phyloP scores from a whole-genome alignment of 2,888 invertebrate species.

The Amaurobius ferox region DNA sequence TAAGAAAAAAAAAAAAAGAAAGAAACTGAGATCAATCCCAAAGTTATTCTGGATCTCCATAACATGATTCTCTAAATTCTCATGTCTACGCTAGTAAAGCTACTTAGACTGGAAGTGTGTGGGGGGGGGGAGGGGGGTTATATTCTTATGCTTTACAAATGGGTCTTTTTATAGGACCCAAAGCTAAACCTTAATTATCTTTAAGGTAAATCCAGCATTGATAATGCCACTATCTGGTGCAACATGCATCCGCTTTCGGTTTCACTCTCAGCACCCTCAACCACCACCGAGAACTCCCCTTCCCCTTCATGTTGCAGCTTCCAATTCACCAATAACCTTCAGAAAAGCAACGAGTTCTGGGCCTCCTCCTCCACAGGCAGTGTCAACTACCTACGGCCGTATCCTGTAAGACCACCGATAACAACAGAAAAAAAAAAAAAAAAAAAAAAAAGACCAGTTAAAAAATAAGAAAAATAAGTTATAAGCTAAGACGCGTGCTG shows the following conservation, averaged over 20 bases:
- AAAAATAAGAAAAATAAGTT: slow-evolving; percentile 2
- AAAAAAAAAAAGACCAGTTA: background rate
- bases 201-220: too few species aligned
- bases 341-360: slow-evolving; percentile 41
- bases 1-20: too few species aligned
- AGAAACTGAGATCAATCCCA: too few species aligned
- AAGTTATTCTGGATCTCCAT: too few species aligned
- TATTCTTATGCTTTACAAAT: too few species aligned
- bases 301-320: slow-evolving; percentile 14
- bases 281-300: background rate
- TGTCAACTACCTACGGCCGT: slow-evolving; percentile 64
- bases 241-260: slow-evolving; percentile 18
- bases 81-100: too few species aligned
- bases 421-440: background rate
- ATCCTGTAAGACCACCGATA: slow-evolving; percentile 42
- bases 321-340: slow-evolving; percentile 53
- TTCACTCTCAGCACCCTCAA: slow-evolving; percentile 19
- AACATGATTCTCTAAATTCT: too few species aligned
- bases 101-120: too few species aligned
- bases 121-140: too few species aligned
- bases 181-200: too few species aligned
- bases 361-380: slow-evolving; percentile 46
- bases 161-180: too few species aligned
- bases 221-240: background rate
- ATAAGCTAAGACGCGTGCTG: slow-evolving; percentile 11